Evolutionary conservation across 2,888 invertebrate genomes (phyloP), one percentile per base, ranked within the genome.

Genomic region (Latrodectus hesperus): DNA sequence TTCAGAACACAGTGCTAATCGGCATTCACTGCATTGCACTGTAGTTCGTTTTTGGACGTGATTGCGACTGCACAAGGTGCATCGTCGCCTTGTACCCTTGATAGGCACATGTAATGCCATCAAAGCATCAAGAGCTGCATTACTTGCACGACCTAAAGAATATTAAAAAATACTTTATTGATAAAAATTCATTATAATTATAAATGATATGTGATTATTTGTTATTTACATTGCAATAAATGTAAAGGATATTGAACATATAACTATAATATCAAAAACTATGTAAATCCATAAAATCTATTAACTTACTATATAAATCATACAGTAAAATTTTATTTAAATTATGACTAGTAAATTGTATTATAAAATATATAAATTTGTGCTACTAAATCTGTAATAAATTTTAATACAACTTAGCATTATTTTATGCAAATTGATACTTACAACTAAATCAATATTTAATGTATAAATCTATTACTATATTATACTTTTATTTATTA

Each of bases 31-130:
- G 64, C 89, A 89, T 51, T 89, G 88, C 11, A 89, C 79, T 3
- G 82, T 79, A n/a, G 84, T 88, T 52, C 88, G 81, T 52, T 88
- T 81, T 73, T 88, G 88, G 26, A 89, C 67, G n/a, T 83, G 80
- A 17, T 89, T 81, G 12, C 82, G 77, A 67, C 88, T 88, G 74
- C 89, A 89, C 0, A 89, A 53, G 6, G 88, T 84, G 64, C 89
- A 89, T 26, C 88, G 17, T n/a, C 89, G 60, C 9, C 84, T 52
- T 9, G 88, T 89, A 60, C 89, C 81, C 71, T 73, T 75, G 49
- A 85, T 53, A 26, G 89, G 89, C 55, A 89, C 55, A 72, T 89
- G 89, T 22, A 82, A 26, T 26, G 73, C 81, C 89, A 76, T 88
- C 22, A 55, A 51, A 10, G 26, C 60, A 38, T 38, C 71, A 52